Base-by-base conservation (phyloP, 1,140 invertebrate genomes). In the Hycleus cichorii region DNA sequence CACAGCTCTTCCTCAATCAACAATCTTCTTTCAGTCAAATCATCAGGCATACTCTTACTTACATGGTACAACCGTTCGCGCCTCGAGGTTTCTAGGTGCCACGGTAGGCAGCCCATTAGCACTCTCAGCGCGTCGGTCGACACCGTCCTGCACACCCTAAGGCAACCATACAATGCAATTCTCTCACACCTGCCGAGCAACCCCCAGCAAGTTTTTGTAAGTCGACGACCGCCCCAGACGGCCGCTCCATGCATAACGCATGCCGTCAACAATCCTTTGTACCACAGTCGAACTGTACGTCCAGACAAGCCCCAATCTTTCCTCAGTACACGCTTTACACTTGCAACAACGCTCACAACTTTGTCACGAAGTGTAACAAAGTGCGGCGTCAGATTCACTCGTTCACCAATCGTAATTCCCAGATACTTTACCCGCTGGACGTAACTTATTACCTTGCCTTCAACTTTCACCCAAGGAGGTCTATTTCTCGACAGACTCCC, bases 41-140 rank as follows among this genome's bases (percentile, higher is more conserved):
- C 26, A n/a, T 3, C 11, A 18, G 7, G 10, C 7, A 12, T 25
- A 26, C 39, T 26, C 12, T 43, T 18, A 26, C 18, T 3, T 8
- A 2, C 40, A n/a, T 32, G 3, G 8, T 11, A 2, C 50, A 11
- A 10, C 18, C 50, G 12, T 42, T 26, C 32, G 49, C 49, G 10
- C 11, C 46, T 11, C 44, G 18, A 18, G 18, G 18, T 54, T 18
- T 59, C 55, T 5, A 64, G 8, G 39, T 65, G 63, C 47, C 60
- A 61, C 38, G 65, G 65, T 0, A 58, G 10, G 0, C 5, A 42
- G 1, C 62, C 64, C 39, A 55, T 18, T 18, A 69, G 26, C 0
- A 38, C 67, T 59, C 4, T 64, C 40, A 5, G 5, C 0, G 68
- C 62, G 1, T 62, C 60, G 3, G 50, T 61, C 3, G 70, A 70